Conservation (phyloP, 2,888 invertebrate genomes). For the Rhimphoctona megacephalus region DNA sequence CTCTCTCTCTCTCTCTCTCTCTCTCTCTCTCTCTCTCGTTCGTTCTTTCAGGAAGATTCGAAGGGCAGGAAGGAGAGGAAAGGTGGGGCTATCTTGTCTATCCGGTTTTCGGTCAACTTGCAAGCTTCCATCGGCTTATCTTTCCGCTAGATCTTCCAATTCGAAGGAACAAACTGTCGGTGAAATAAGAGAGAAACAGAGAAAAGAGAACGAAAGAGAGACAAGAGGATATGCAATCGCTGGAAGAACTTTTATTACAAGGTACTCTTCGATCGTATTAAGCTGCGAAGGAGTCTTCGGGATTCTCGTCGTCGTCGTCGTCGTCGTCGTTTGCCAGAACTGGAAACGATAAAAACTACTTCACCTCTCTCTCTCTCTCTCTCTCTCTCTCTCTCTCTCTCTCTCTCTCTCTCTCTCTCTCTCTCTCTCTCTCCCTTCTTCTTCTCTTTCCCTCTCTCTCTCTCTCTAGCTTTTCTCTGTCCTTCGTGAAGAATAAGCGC, state of each 20-base stretch:
- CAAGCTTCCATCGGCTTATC: slow-evolving; percentile 74
- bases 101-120: slow-evolving; percentile 65
- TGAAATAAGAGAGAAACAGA: slow-evolving; percentile 28
- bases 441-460: too few relatives aligned
- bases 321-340: slow-evolving; percentile 71
- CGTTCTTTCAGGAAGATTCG: slow-evolving; percentile 20
- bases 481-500: slow-evolving; percentile 34
- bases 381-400: slow-evolving; percentile 29
- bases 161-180: slow-evolving; percentile 70
- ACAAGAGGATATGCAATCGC: slow-evolving; percentile 65
- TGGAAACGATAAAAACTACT: slow-evolving; percentile 71
- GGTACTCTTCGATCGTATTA: slow-evolving; percentile 71
- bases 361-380: slow-evolving; percentile 31
- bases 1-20: not conserved
- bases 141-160: slow-evolving; percentile 73
- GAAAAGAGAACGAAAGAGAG: slow-evolving; percentile 22
- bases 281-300: slow-evolving; percentile 68
- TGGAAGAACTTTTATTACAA: slow-evolving; percentile 70
- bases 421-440: slow-evolving; percentile 46
- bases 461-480: slow-evolving; percentile 27
- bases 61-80: not conserved
- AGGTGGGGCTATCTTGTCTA: slow-evolving; percentile 42
- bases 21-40: not conserved
- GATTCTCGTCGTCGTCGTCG: slow-evolving; percentile 58
- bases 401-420: slow-evolving; percentile 22